Conservation (phyloP, 1,140 invertebrate species). For the Drosophila pandora region DNA sequence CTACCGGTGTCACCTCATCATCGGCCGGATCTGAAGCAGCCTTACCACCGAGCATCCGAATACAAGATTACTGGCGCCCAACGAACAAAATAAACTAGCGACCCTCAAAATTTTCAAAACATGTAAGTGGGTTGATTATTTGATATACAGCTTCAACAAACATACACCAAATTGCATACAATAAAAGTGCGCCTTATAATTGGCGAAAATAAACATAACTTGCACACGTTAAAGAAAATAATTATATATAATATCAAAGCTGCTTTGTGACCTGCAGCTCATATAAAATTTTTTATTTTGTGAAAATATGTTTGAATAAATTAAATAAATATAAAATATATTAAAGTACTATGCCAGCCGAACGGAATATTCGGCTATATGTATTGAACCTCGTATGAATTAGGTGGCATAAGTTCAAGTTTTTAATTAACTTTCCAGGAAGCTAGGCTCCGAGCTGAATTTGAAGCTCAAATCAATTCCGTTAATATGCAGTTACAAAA, state of each 20-base stretch:
- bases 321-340: slow-evolving; percentile 10
- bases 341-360: slow-evolving; percentile 11
- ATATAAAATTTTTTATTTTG: slow-evolving; percentile 3
- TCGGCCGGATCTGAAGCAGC: no score
- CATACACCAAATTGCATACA: neutral
- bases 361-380: slow-evolving; percentile 4
- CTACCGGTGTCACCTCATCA: no score
- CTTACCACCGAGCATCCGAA: no score
- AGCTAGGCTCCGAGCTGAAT: neutral
- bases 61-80: no score
- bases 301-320: neutral
- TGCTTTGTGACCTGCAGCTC: slow-evolving; percentile 2
- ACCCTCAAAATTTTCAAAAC: no score
- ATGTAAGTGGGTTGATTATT: no score
- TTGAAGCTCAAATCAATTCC: slow-evolving; percentile 2
- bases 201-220: no score
- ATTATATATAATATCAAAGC: slow-evolving; percentile 1
- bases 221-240: neutral
- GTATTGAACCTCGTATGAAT: slow-evolving; percentile 9
- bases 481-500: no score
- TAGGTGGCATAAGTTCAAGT: slow-evolving; percentile 7
- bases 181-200: no score
- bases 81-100: no score
- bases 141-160: no score
- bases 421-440: slow-evolving; percentile 4